phyloP scores from a whole-genome alignment of 2,888 invertebrate species.

The Drosophila suboccidentalis region DNA sequence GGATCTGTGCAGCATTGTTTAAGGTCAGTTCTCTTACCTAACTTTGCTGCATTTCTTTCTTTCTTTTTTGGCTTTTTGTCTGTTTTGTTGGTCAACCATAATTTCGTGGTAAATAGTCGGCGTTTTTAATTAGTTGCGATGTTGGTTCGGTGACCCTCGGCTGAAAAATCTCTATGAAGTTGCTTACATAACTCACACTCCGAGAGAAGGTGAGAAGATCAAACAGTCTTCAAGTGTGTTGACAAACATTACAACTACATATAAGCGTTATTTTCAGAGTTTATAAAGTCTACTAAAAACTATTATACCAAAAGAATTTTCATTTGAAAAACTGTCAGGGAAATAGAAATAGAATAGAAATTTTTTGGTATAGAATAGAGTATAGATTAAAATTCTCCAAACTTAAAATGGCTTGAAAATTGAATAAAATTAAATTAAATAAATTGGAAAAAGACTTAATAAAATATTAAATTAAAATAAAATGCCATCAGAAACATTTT shows the following conservation, averaged over 20 bases:
- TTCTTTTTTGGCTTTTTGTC: slow-evolving; percentile 26
- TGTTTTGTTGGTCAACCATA: slow-evolving; percentile 57
- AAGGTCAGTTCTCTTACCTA: slow-evolving; percentile 81
- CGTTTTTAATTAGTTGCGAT: slow-evolving; percentile 46
- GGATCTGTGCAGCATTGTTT: slow-evolving; percentile 77
- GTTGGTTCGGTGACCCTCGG: slow-evolving; percentile 42
- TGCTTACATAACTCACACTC: slow-evolving; percentile 33
- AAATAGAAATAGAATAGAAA: too few relatives aligned
- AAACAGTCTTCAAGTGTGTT: slow-evolving; percentile 28
- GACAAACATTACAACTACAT: neutral
- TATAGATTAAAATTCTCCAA: too few relatives aligned
- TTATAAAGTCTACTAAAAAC: too few relatives aligned
- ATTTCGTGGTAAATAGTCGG: slow-evolving; percentile 38
- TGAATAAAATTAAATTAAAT: too few relatives aligned
- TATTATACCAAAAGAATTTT: too few relatives aligned
- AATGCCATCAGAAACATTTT: too few relatives aligned
- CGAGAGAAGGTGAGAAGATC: slow-evolving; percentile 42
- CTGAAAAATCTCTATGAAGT: slow-evolving; percentile 10
- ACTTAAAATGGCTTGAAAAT: too few relatives aligned
- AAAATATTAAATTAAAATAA: too few relatives aligned
- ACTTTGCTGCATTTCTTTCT: slow-evolving; percentile 69
- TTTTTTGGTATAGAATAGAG: too few relatives aligned
- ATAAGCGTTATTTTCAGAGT: too few relatives aligned
- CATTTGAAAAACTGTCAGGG: too few relatives aligned
- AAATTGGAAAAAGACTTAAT: too few relatives aligned